phyloP scores from a whole-genome alignment of 2,113 vertebrate genomes.

The Rhabdomys dilectus region DNA sequence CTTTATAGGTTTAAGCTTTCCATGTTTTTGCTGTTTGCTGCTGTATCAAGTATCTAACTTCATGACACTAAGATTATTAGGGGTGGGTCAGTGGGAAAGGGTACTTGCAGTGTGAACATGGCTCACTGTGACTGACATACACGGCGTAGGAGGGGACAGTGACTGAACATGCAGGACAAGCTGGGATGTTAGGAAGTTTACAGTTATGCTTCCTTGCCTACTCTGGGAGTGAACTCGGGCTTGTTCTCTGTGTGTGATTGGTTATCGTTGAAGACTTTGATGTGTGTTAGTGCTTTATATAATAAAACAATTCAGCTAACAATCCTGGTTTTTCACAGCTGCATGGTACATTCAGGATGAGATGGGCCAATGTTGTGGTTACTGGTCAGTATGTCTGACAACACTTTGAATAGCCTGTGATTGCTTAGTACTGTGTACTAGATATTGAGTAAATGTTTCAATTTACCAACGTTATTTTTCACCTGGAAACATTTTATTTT shows the following conservation, averaged over 20 bases:
- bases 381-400: not conserved
- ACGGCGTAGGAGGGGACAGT: not conserved
- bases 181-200: not conserved
- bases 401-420: not conserved
- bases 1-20: not conserved
- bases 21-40: constrained; percentile 13
- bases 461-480: not conserved
- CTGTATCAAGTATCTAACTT: not conserved
- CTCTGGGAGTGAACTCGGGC: not conserved
- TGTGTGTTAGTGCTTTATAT: not conserved
- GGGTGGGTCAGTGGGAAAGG: not conserved
- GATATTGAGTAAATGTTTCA: not conserved
- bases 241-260: not conserved
- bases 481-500: not conserved
- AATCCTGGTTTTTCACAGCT: not conserved
- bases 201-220: not conserved
- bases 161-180: not conserved
- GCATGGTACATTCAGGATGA: not conserved
- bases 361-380: not conserved
- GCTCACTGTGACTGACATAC: not conserved
- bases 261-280: not conserved
- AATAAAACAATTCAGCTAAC: not conserved
- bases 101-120: not conserved
- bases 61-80: not conserved
- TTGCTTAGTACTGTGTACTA: not conserved